A percentile compares a stretch with the other conserved stretches of the same genome.
phyloP scores from a whole-genome alignment of 2,888 invertebrate species.

The Caenorhabditis japonica region DNA sequence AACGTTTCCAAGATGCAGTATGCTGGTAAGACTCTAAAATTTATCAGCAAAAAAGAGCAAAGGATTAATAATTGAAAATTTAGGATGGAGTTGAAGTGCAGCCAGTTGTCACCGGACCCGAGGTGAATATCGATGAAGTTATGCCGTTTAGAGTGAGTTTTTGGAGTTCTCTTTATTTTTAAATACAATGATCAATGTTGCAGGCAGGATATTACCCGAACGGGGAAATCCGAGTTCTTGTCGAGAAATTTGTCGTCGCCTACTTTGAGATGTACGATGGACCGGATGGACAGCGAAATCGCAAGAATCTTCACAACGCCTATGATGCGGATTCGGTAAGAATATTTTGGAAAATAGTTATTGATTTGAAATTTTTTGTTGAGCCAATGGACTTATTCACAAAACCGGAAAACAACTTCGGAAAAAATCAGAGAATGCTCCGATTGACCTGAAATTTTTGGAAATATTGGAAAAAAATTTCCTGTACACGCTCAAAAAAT shows the following conservation, averaged over 20 bases:
- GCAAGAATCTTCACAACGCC: constrained; percentile 68
- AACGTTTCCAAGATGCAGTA: constrained; percentile 66
- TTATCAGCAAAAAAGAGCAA: no score
- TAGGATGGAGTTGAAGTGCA: constrained; percentile 51
- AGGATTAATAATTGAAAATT: background rate
- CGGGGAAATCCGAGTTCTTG: constrained; percentile 52
- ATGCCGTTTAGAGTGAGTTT: constrained; percentile 41
- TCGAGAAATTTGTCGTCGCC: constrained; percentile 69
- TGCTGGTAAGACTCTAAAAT: constrained; percentile 63
- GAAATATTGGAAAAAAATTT: no score
- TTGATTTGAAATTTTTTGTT: no score
- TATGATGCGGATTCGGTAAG: constrained; percentile 71
- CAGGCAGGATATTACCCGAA: constrained; percentile 69
- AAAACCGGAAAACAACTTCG: no score
- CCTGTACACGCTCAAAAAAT: no score
- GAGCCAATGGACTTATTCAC: no score
- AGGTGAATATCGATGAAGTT: constrained; percentile 22
- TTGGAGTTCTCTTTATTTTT: no score
- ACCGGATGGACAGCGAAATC: constrained; percentile 52
- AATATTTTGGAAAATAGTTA: no score
- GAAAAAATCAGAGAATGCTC: no score
- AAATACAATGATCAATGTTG: constrained; percentile 11
- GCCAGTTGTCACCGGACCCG: constrained; percentile 30
- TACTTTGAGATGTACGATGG: constrained; percentile 64
- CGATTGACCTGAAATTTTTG: no score